A percentile compares a stretch with the other conserved stretches of the same genome.
Evolutionary conservation across 1,140 invertebrate species (phyloP).

Genomic region (Scaptodrosophila lebanonensis): DNA sequence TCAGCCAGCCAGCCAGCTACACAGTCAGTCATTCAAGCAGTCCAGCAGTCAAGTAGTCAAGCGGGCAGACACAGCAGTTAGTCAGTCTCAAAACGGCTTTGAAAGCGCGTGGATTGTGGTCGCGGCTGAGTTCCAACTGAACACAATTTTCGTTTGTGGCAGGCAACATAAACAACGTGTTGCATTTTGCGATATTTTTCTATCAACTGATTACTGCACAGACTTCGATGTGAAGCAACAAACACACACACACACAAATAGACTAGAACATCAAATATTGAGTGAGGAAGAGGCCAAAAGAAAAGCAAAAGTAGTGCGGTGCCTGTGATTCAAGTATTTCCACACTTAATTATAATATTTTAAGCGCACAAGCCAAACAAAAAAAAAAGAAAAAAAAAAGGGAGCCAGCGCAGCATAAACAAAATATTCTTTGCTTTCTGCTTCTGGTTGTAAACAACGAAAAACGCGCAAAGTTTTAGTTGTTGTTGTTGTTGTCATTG

Average conservation of each 20-base stretch:
- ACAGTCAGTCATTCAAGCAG: constrained; percentile 27
- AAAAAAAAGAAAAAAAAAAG: constrained; percentile 20
- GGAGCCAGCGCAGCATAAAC: constrained; percentile 55
- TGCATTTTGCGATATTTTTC: constrained; percentile 41
- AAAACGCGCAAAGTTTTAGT: constrained; percentile 24
- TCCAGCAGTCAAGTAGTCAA: too few species aligned
- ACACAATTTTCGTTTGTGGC: constrained; percentile 3
- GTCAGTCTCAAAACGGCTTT: constrained; percentile 72
- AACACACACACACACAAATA: too few species aligned
- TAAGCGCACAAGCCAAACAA: constrained; percentile 7
- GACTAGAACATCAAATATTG: too few species aligned
- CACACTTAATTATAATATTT: constrained; percentile 41
- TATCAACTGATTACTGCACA: constrained; percentile 35
- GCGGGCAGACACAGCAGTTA: too few species aligned
- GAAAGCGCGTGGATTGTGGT: constrained; percentile 55
- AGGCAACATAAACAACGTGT: constrained; percentile 41
- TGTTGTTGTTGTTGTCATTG: constrained; percentile 22
- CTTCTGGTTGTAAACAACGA: constrained; percentile 39
- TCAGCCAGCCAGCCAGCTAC: background rate
- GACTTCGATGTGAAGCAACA: constrained; percentile 33
- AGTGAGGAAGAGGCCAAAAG: too few species aligned
- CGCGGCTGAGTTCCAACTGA: constrained; percentile 32
- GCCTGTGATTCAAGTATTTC: too few species aligned
- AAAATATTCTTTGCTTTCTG: constrained; percentile 27
- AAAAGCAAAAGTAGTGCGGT: too few species aligned